Conservation (phyloP, 2,888 invertebrate genomes). For the Drosophila fungiperda region DNA sequence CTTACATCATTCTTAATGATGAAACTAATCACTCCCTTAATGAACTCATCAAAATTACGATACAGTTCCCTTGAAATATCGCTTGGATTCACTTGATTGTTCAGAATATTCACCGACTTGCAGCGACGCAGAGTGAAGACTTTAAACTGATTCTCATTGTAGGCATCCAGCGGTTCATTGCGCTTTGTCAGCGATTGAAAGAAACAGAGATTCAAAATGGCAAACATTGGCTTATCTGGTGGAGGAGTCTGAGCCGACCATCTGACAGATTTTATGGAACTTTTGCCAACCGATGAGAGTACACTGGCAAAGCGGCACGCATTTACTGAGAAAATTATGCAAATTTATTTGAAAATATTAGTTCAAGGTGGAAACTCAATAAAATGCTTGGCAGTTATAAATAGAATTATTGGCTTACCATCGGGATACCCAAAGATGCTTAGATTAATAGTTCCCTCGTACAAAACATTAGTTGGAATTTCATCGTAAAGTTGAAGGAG, state of each 20-base stretch:
- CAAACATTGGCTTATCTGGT: constrained; percentile 43
- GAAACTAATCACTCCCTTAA: constrained; percentile 48
- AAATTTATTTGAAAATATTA: not conserved
- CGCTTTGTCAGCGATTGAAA: constrained; percentile 47
- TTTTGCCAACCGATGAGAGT: constrained; percentile 1
- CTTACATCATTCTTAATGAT: constrained; percentile 43
- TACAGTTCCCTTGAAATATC: constrained; percentile 53
- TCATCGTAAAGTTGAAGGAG: constrained; percentile 67
- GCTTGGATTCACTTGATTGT: not conserved
- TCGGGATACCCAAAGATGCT: constrained; percentile 75
- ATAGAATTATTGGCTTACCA: constrained; percentile 47
- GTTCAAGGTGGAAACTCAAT: not conserved
- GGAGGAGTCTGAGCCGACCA: accelerated
- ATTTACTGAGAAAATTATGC: constrained; percentile 38
- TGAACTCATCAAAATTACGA: constrained; percentile 56
- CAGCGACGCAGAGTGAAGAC: constrained; percentile 45
- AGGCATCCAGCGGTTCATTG: constrained; percentile 48
- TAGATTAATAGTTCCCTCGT: constrained; percentile 67
- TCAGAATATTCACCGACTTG: not conserved
- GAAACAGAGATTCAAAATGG: constrained; percentile 64
- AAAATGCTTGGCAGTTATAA: not conserved
- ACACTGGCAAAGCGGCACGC: constrained; percentile 56
- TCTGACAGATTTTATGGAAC: not conserved
- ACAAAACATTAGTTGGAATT: constrained; percentile 52
- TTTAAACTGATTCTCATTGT: constrained; percentile 43